Evolutionary conservation across 2,113 vertebrate species (phyloP), one percentile per base, ranked within the genome.

Genomic region (Murina feae): DNA sequence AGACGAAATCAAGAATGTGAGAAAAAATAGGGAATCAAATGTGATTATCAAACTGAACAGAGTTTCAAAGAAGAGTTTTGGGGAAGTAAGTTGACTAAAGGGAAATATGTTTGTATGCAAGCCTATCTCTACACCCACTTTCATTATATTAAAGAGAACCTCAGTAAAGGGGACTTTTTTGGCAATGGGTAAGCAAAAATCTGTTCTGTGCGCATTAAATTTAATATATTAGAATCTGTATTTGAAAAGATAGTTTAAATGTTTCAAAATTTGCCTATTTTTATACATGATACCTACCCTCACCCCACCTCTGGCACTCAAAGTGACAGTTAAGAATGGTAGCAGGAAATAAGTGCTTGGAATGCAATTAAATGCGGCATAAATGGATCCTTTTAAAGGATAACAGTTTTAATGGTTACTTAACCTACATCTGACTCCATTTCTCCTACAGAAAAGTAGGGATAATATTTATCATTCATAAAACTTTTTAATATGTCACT

Each of bases 391-490:
- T 96, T 95, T 97, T 25, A 88, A 92, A 90, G 68, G 30, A 85
- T 90, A 82, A 66, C 71, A 42, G 30, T 81, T 95, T 94, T 95
- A 97, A 97, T 96, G 93, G 90, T 96, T 96, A 96, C 95, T 97
- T 97, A 97, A 97, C 95, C 96, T 97, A 91, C 35, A 90, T 69
- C 75, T 95, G 97, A 97, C 95, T 96, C 75, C 93, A 90, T 96
- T 96, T 90, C 60, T 93, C 11, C 74, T 74, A 30, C 55, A 76
- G 42, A 92, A 94, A 97, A 96, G 94, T 88, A 87, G 32, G 35
- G 51, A 90, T 86, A 83, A 81, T 83, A 96, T 93, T 97, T 97
- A 90, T 94, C 93, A 95, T 75, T 94, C 94, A 95, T 95, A 96
- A 96, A 90, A 95, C 90, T 92, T 81, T 95, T 90, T 74, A 95